Base-by-base conservation (phyloP, 2,113 vertebrate genomes). In the Archocentrus centrarchus region DNA sequence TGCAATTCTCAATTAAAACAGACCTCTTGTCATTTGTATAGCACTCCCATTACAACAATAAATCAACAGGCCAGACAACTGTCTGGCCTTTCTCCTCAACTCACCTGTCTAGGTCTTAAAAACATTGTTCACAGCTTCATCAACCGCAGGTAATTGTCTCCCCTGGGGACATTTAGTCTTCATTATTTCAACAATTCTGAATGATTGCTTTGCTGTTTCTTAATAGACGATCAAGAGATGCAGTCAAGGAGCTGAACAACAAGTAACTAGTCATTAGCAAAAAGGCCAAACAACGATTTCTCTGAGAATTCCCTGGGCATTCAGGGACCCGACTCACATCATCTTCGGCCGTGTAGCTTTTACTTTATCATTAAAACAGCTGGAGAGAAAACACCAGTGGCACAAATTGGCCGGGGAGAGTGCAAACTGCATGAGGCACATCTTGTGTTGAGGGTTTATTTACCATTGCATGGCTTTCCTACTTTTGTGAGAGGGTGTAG, bases 121-220 rank as follows among this genome's bases (percentile, higher is more conserved):
- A 89, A 80, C 44, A 60, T 55, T 20, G 24, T 82, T 88, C 85
- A 88, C 76, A 83, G 73, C 88, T 88, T 90, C 88, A 91, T 91
- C 44, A 85, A 30, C 75, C 82, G 50, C 32, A 4, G 75, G 73
- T 93, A 93, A 95, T 91, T 86, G 84, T 84, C 84, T 93, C 83
- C 47, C 57, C 55, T 9, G 5, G 81, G 81, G 79, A 90, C 47
- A 78, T 57, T 35, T 55, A 73, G 32, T 66, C 85, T 83, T 92
- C 87, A 89, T 88, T 91, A 88, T 85, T 90, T 86, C 78, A 75
- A 80, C 62, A 89, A 89, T 93, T 88, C 73, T 84, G 66, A 82
- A 79, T 60, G 22, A 84, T 87, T 86, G 82, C 77, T 83, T 77
- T 22, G 20, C 59, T 70, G 59, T 64, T 84, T 68, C 77, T 77